Base-by-base conservation (phyloP, 2,888 invertebrate genomes). In the Drosophila emarginata region DNA sequence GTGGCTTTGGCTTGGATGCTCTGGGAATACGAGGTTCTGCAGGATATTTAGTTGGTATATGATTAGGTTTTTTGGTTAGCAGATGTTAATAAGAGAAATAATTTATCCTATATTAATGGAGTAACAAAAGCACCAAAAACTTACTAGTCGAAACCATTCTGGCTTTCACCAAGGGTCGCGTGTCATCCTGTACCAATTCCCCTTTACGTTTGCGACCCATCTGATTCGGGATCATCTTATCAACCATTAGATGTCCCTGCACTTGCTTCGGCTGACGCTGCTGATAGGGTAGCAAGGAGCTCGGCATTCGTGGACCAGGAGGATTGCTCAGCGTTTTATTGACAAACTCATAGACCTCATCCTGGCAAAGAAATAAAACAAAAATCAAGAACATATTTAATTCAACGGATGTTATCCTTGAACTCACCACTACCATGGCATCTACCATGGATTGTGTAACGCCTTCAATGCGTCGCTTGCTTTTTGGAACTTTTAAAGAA, bases 361-460 rank as follows among this genome's bases (percentile, higher is more conserved):
- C 94, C 94, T 94, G 61, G 0, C 52, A 63, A 45, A 0, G 4
- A 6, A 26, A 26, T 26, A 1, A 5, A 5, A 26, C 6, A 26
- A 5, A 1, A 26, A 26, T 26, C 5, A 26, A 26, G 26, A 26
- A 26, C 1, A 26, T 4, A 6, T 26, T 5, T 26, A 26, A 4
- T 26, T 4, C 1, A 6, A 6, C 26, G 6, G 6, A 5, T 5
- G 5, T 5, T 5, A 26, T 26, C 26, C 26, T 4, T 26, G 5
- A 3, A 76, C 90, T 64, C 90, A 94, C 95, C 89, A 95, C 93
- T 62, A 97, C 94, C 91, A 95, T 95, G 61, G 95, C 93, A 87
- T 97, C 97, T 0, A 96, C 95, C 93, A 96, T 95, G 45, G 94
- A 93, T 89, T 97, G 97, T 0, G 96, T 96, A 15, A 97, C 93